Evolutionary conservation across 2,113 vertebrate genomes (phyloP), one percentile per base, ranked within the genome.

Genomic region (Zapus hudsonius): DNA sequence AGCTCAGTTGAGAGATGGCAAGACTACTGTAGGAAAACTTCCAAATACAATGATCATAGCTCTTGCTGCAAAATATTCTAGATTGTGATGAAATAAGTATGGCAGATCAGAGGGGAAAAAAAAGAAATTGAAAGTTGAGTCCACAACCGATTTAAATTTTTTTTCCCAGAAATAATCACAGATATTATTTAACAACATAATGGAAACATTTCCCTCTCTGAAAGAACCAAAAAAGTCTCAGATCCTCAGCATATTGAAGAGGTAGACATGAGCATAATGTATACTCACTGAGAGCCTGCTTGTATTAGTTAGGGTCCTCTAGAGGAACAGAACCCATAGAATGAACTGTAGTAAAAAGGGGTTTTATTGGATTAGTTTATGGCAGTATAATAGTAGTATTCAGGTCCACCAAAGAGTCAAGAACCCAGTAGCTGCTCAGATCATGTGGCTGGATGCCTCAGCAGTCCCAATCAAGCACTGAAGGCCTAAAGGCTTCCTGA

Each of bases 111-210:
- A 95, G 25, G 63, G 29, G 57, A 25, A 78, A 82, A 69, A 25
- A 78, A 82, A 69, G 29, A 94, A 84, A 92, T 80, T 42, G 22
- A 29, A 93, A 89, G 78, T 87, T 95, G 80, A 90, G 86, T 89
- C 82, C 31, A 89, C 59, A 85, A 44, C 74, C 22, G 90, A 82
- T 87, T 91, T 81, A 20, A 19, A 84, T 92, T 91, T n/a, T 73
- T 87, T 93, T 94, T 84, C 59, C 33, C 36, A 91, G 73, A 13
- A 84, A 67, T 76, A 91, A 93, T 89, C 64, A 81, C 31, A 92
- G 67, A 13, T 33, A 84, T 94, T 93, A 29, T 89, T 94, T 86
- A 81, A 42, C 40, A 91, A 79, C 38, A 75, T 78, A 75, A 64
- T 86, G n/a, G n/a, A n/a, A n/a, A n/a, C 94, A n/a, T 66, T 92